Percentiles rank a stretch among this genome's conserved stretches.
These are phyloP conservation scores for Acropternis orthonyx DNA, from an alignment of 2,797 vertebrate species.

Conservation along the genomic window DNA sequence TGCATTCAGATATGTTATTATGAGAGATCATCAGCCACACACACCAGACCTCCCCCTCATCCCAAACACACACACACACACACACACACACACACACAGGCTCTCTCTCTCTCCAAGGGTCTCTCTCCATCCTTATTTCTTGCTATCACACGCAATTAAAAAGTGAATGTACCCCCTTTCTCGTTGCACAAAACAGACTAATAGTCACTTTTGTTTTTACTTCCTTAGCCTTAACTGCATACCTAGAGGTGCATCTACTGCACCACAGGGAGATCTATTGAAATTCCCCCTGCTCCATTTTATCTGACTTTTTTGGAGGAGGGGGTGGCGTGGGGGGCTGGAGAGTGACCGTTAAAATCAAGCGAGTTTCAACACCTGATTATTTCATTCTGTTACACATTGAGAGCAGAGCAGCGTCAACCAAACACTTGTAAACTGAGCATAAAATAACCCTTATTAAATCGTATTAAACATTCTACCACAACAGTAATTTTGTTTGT, in stretches of 20 bases:
- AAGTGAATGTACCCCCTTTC: conserved; percentile 57
- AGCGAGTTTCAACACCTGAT: conserved; percentile 73
- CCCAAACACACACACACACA: conserved; percentile 30
- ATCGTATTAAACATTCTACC: conserved; percentile 36
- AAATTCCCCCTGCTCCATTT: conserved; percentile 74
- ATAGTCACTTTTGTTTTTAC: conserved; percentile 51
- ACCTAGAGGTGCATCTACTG: conserved; percentile 56
- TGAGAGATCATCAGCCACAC: conserved; percentile 57
- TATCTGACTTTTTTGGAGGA: conserved; percentile 71
- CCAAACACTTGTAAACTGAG: conserved; percentile 62
- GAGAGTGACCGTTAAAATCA: conserved; percentile 63
- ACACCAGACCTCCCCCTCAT: conserved; percentile 57
- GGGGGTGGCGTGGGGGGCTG: background rate
- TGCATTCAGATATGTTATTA: conserved; percentile 68
- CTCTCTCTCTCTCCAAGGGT: background rate
- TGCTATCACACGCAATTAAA: conserved; percentile 56
- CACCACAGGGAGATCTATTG: conserved; percentile 64
- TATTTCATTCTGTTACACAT: conserved; percentile 72
- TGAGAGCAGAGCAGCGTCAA: conserved; percentile 70
- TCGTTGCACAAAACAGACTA: conserved; percentile 62
- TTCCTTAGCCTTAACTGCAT: conserved; percentile 64
- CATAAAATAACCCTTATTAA: conserved; percentile 57
- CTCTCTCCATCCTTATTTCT: conserved; percentile 51
- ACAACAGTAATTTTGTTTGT: conserved; percentile 67
- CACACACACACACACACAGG: background rate